A percentile compares a stretch with the other conserved stretches of the same genome.
These are phyloP conservation scores for Mixornis gularis DNA, from an alignment of 2,113 vertebrate species.

Conservation along the genomic window DNA sequence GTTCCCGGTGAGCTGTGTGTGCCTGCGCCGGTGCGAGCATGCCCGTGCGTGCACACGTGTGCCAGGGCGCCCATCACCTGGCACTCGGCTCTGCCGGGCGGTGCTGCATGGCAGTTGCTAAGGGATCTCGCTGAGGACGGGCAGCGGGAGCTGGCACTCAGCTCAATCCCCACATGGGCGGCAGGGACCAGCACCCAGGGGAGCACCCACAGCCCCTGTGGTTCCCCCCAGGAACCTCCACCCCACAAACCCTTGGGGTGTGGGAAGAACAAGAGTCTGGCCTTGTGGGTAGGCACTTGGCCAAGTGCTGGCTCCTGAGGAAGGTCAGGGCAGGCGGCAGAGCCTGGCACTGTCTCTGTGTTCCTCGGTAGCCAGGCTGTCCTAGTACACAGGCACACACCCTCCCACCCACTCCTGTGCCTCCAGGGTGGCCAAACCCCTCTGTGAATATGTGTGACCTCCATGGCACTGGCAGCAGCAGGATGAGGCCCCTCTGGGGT, in stretches of 20 bases:
- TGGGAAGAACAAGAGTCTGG: not conserved
- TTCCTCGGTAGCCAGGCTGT: fast-evolving
- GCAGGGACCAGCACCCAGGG: fast-evolving
- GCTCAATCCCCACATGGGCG: not conserved
- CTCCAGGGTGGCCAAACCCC: fast-evolving
- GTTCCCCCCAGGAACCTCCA: not conserved
- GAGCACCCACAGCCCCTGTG: not conserved
- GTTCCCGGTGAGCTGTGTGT: not conserved
- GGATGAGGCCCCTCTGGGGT: fast-evolving
- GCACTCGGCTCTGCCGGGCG: not conserved
- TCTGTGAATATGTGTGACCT: fast-evolving
- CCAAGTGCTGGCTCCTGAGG: not conserved
- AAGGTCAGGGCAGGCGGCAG: not conserved
- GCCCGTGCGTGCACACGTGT: not conserved
- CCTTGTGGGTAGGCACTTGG: fast-evolving
- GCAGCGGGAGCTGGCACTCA: not conserved
- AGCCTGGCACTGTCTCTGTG: not conserved
- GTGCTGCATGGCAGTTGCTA: not conserved
- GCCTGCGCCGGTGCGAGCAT: fast-evolving
- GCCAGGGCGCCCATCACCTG: not conserved
- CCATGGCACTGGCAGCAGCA: not conserved
- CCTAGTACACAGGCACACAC: not conserved
- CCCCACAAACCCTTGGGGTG: fast-evolving
- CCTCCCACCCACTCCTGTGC: not conserved
- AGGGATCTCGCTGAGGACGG: not conserved